phyloP scores from a whole-genome alignment of 2,797 vertebrate genomes.

The Melanotaenia pygmaea region DNA sequence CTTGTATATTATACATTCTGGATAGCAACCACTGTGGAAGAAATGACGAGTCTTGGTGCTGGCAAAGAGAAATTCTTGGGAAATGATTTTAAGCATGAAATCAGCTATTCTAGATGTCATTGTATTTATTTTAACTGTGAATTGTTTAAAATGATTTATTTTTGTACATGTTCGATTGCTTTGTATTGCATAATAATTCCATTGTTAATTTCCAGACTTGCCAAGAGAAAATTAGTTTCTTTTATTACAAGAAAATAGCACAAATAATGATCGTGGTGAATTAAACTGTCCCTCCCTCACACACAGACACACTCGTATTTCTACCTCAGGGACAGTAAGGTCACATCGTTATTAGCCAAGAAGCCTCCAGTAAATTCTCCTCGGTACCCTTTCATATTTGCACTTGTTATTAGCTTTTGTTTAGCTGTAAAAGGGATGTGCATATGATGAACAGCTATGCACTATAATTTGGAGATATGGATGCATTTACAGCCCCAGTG shows the following conservation, averaged over 20 bases:
- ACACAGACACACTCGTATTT: background rate
- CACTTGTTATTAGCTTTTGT: constrained; percentile 30
- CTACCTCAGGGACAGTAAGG: constrained; percentile 42
- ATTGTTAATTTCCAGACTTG: constrained; percentile 9
- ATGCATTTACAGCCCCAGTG: constrained; percentile 26
- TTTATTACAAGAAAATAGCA: constrained; percentile 5
- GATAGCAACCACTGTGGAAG: constrained; percentile 65
- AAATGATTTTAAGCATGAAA: constrained; percentile 25
- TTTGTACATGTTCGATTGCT: background rate
- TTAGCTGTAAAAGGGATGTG: background rate
- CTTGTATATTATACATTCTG: constrained; percentile 66
- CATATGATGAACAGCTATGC: constrained; percentile 19
- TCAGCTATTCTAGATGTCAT: constrained; percentile 4
- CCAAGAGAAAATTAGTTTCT: constrained; percentile 18
- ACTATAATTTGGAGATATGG: constrained; percentile 17
- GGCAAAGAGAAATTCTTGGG: constrained; percentile 24
- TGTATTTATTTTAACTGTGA: background rate
- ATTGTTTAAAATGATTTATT: background rate
- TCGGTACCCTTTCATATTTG: background rate
- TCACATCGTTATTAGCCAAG: constrained; percentile 31
- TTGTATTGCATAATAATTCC: background rate
- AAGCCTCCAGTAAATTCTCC: constrained; percentile 9
- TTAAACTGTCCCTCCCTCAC: constrained; percentile 4
- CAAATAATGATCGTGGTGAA: constrained; percentile 36
- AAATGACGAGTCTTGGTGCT: constrained; percentile 20